Conservation (phyloP, 2,888 invertebrate genomes). For the Pycnomerus fuliginosus region DNA sequence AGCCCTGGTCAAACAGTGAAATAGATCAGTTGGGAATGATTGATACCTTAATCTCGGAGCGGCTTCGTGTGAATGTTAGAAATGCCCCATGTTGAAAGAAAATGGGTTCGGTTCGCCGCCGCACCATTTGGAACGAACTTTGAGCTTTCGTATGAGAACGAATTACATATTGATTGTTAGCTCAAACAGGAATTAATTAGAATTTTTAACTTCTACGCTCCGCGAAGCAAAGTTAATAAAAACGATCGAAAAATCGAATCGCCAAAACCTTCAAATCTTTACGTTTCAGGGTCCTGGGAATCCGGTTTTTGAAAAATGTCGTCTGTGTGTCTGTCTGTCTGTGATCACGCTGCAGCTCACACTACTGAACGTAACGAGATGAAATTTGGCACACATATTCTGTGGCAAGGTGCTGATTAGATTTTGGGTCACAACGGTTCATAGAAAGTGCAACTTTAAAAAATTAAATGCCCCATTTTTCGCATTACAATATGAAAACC, state of each 20-base stretch:
- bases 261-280: no score
- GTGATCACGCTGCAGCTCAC: no score
- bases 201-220: no score
- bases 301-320: constrained; percentile 13
- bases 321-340: constrained; percentile 2
- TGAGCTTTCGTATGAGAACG: constrained; percentile 4
- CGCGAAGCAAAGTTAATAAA: no score
- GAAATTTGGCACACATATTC: no score
- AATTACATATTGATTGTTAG: background rate
- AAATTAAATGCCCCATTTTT: constrained; percentile 7
- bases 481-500: no score
- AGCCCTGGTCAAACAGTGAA: constrained; percentile 34
- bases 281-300: no score
- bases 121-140: constrained; percentile 16
- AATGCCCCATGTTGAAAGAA: constrained; percentile 24
- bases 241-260: no score
- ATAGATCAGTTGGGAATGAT: constrained; percentile 40
- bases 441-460: constrained; percentile 2
- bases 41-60: constrained; percentile 37
- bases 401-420: no score
- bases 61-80: constrained; percentile 38
- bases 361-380: no score
- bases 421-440: no score
- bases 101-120: constrained; percentile 17
- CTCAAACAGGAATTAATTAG: constrained; percentile 5